These are phyloP conservation scores for Holocentrus rufus DNA, from an alignment of 2,797 vertebrate genomes.

Conservation along the genomic window DNA sequence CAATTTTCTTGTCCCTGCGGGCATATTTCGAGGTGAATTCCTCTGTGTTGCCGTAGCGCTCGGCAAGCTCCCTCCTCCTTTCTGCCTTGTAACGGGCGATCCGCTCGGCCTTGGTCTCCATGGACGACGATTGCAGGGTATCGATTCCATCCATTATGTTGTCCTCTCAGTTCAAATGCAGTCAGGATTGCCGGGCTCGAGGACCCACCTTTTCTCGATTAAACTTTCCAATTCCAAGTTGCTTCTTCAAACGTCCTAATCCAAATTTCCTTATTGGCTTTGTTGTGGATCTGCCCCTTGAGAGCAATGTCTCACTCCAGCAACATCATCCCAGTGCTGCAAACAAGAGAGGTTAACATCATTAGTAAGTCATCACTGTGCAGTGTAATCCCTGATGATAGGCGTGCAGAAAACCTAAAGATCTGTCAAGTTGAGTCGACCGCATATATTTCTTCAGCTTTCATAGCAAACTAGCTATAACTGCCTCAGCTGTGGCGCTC, in stretches of 20 bases:
- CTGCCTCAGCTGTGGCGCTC: conserved; percentile 39
- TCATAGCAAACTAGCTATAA: conserved; percentile 45
- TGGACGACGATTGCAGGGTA: conserved; percentile 76
- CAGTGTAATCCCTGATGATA: conserved; percentile 48
- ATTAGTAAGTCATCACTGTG: conserved; percentile 42
- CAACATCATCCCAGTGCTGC: conserved; percentile 61
- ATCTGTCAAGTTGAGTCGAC: conserved; percentile 33
- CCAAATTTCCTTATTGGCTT: conserved; percentile 11
- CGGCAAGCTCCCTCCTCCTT: conserved; percentile 82
- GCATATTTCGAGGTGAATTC: conserved; percentile 79
- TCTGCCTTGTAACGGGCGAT: conserved; percentile 87
- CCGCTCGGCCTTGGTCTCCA: conserved; percentile 85
- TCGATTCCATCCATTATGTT: conserved; percentile 78
- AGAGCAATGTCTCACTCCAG: conserved; percentile 63
- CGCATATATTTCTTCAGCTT: conserved; percentile 20
- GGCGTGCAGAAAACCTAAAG: conserved; percentile 24
- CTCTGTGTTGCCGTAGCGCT: conserved; percentile 81
- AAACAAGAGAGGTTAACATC: conserved; percentile 57
- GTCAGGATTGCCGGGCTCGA: conserved; percentile 4
- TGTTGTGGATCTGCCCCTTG: conserved; percentile 34
- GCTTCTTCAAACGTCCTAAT: conserved; percentile 18
- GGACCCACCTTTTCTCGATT: conserved; percentile 31
- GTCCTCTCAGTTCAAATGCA: not conserved
- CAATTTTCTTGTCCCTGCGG: conserved; percentile 72
- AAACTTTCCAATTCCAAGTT: conserved; percentile 28